Evolutionary conservation across 2,888 invertebrate genomes (phyloP).

Genomic region (Empis livida): DNA sequence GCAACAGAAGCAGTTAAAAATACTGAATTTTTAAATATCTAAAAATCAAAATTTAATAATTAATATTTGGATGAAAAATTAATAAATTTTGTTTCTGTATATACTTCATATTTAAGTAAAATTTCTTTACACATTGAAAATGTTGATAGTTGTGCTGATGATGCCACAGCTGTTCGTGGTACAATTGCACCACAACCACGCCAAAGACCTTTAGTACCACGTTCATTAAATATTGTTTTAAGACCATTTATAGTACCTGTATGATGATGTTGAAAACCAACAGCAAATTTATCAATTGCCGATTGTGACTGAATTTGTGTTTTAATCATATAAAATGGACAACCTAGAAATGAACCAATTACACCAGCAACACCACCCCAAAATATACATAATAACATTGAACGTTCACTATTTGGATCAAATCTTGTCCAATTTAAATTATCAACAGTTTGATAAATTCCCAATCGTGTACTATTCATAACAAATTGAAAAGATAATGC

Average conservation of each 20-base stretch:
- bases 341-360: slow-evolving; percentile 53
- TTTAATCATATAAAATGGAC: slow-evolving; percentile 70
- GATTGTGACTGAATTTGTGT: slow-evolving; percentile 73
- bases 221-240: slow-evolving; percentile 37
- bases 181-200: slow-evolving; percentile 62
- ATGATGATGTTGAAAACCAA: slow-evolving; percentile 71
- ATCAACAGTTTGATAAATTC: slow-evolving; percentile 50
- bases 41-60: slow-evolving; percentile 16
- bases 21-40: slow-evolving; percentile 33
- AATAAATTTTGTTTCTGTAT: slow-evolving; percentile 1
- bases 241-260: slow-evolving; percentile 42
- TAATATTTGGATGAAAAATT: slow-evolving; percentile 14
- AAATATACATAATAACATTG: slow-evolving; percentile 16
- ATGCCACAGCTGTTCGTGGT: slow-evolving; percentile 66
- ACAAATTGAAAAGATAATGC: slow-evolving; percentile 70
- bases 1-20: slow-evolving; percentile 49
- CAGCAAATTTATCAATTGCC: slow-evolving; percentile 54
- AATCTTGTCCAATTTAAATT: slow-evolving; percentile 41
- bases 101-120: slow-evolving; percentile 24
- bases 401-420: slow-evolving; percentile 7
- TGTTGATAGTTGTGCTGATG: slow-evolving; percentile 68
- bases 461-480: slow-evolving; percentile 38
- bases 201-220: slow-evolving; percentile 56
- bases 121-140: slow-evolving; percentile 53
- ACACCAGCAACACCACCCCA: slow-evolving; percentile 44